These are phyloP conservation scores for Sparus aurata DNA, from an alignment of 2,797 vertebrate species.

Conservation along the genomic window DNA sequence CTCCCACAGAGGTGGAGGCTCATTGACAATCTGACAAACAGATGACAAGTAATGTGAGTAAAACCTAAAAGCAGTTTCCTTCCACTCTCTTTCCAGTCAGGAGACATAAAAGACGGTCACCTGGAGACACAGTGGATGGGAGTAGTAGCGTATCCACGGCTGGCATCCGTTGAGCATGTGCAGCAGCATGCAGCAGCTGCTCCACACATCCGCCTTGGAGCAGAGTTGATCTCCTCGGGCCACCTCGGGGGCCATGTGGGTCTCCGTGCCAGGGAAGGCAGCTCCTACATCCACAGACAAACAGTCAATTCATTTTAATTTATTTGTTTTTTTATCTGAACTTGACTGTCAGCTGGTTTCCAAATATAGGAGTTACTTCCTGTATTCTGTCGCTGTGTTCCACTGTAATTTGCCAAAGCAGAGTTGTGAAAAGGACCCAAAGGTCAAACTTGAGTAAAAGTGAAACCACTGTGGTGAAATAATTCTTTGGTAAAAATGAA, in stretches of 20 bases:
- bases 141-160: slow-evolving; percentile 94
- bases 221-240: slow-evolving; percentile 88
- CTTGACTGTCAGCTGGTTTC: not conserved
- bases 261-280: slow-evolving; percentile 90
- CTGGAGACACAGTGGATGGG: slow-evolving; percentile 93
- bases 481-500: too few species aligned
- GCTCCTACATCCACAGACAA: slow-evolving; percentile 50
- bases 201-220: slow-evolving; percentile 94
- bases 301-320: not conserved
- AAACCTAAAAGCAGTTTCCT: not conserved
- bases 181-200: slow-evolving; percentile 96
- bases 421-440: too few species aligned
- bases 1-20: slow-evolving; percentile 94
- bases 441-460: too few species aligned
- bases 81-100: not conserved
- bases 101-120: slow-evolving; percentile 70
- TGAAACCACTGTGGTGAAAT: too few species aligned
- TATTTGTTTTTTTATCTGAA: not conserved
- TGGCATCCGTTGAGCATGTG: slow-evolving; percentile 96
- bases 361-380: not conserved
- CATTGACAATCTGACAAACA: slow-evolving; percentile 90
- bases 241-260: slow-evolving; percentile 98
- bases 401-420: too few species aligned
- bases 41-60: not conserved
- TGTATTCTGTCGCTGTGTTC: too few species aligned